Evolutionary conservation across 2,113 vertebrate genomes (phyloP).

Genomic region (Micronycteris hirsuta): DNA sequence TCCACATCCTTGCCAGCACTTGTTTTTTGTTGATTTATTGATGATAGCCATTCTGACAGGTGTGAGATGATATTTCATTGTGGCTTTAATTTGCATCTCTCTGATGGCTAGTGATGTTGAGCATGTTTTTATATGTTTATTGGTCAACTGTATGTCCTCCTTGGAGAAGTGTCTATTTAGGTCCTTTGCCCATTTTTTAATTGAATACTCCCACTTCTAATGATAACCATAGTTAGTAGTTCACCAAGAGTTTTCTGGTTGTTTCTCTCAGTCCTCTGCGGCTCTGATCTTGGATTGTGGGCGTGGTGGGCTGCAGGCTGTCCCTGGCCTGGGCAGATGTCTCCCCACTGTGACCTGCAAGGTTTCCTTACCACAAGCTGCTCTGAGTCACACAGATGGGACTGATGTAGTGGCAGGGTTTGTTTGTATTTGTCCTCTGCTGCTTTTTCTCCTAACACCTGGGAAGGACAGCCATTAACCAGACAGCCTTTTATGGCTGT

Average conservation of each 20-base stretch:
- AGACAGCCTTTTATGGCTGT: rapidly evolving
- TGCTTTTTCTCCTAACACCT: background rate
- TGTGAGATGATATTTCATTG: too few relatives aligned
- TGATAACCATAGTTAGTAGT: background rate
- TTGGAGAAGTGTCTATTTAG: too few relatives aligned
- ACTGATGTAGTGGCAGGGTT: background rate
- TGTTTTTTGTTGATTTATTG: too few relatives aligned
- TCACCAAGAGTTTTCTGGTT: background rate
- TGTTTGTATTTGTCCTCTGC: background rate
- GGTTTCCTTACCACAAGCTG: background rate
- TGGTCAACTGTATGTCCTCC: too few relatives aligned
- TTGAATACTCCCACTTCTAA: background rate
- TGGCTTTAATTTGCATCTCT: too few relatives aligned
- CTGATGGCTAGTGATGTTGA: too few relatives aligned
- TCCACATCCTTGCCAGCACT: too few relatives aligned
- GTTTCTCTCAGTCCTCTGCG: background rate
- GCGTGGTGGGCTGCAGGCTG: background rate
- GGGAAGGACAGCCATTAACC: background rate
- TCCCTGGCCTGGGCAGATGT: background rate
- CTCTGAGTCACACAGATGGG: background rate
- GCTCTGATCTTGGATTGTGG: background rate
- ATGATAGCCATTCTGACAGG: too few relatives aligned
- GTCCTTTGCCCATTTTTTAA: too few relatives aligned
- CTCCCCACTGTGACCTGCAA: background rate
- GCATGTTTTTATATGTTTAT: too few relatives aligned